Conservation (phyloP, 92 coral and sea anemone species). For the Anthopleura xanthogrammica region DNA sequence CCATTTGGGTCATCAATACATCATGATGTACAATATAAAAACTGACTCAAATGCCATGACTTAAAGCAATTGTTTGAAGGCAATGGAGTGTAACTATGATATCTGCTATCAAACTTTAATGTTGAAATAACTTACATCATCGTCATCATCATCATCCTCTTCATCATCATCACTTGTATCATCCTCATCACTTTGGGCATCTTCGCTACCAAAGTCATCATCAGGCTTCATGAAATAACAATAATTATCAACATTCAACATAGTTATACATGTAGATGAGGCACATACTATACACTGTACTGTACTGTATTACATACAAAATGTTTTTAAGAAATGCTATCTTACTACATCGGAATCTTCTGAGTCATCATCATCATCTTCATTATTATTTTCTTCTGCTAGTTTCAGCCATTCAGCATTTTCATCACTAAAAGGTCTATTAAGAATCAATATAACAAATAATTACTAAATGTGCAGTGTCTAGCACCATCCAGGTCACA, state of each 20-base stretch:
- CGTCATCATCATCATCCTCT: constrained; percentile 7
- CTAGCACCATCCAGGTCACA: too few relatives aligned
- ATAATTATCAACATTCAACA: neutral
- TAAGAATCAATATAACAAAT: neutral
- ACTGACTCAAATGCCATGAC: too few relatives aligned
- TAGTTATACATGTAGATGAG: neutral
- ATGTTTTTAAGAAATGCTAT: neutral
- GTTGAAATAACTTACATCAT: constrained; percentile 15
- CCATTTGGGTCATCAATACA: too few relatives aligned
- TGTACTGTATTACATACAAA: neutral
- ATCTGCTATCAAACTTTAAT: too few relatives aligned
- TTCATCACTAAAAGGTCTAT: constrained; percentile 66
- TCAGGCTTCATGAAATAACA: constrained; percentile 24
- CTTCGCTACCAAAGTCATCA: constrained; percentile 42
- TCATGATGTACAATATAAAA: too few relatives aligned
- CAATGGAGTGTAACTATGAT: too few relatives aligned
- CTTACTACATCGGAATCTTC: constrained; percentile 51
- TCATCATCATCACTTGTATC: constrained; percentile 22
- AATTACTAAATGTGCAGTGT: too few relatives aligned
- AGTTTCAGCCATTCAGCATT: constrained; percentile 58
- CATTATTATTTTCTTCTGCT: constrained; percentile 44
- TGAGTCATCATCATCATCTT: constrained; percentile 44
- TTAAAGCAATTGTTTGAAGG: too few relatives aligned
- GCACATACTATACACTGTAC: too few relatives aligned
- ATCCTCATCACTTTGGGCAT: constrained; percentile 11